Evolutionary conservation across 2,113 vertebrate genomes (phyloP), one percentile per base, ranked within the genome.

Genomic region (Trogon melanurus): DNA sequence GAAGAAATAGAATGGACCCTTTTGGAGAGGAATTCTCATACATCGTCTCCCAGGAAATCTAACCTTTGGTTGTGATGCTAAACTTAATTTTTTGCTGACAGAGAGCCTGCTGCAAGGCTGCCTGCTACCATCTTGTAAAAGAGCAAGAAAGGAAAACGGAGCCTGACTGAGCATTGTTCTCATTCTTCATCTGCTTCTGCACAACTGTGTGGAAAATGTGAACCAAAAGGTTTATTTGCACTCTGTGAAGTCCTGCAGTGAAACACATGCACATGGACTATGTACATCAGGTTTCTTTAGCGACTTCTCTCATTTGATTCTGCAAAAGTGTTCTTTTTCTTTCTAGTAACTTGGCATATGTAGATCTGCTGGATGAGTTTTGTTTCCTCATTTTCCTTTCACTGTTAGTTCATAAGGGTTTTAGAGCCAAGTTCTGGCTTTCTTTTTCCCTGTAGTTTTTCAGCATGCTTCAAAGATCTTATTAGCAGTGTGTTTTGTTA

Each of bases 71-170:
- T 90, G 20, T 22, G 51, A 94, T 84, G 57, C 34, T 50, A 69
- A 81, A 73, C 36, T 44, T 72, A 44, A 29, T 53, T 95, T 93
- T 93, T 93, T 95, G 80, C 64, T 96, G 88, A 66, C 61, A 86
- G 72, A 2, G 26, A 79, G 50, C 41, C 50, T 95, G 12, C 57
- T 89, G 44, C 69, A 84, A 79, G 41, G 48, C 65, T 89, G 74
- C 38, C n/a, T 92, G 32, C 53, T 94, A 50, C 54, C 66, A 47
- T 62, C 47, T 50, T 85, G 51, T 83, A 44, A 83, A 91, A 93
- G 34, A 72, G 64, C 47, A 70, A 88, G 60, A 83, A 85, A 48
- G 32, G 10, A 72, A 85, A 79, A 56, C 29, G n/a, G 56, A 89
- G 75, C 16, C 50, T 79, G 48, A 51, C 38, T 34, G 57, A 88